These are phyloP conservation scores for Tetramorium alpestre DNA, from an alignment of 1,140 invertebrate species.

Conservation along the genomic window DNA sequence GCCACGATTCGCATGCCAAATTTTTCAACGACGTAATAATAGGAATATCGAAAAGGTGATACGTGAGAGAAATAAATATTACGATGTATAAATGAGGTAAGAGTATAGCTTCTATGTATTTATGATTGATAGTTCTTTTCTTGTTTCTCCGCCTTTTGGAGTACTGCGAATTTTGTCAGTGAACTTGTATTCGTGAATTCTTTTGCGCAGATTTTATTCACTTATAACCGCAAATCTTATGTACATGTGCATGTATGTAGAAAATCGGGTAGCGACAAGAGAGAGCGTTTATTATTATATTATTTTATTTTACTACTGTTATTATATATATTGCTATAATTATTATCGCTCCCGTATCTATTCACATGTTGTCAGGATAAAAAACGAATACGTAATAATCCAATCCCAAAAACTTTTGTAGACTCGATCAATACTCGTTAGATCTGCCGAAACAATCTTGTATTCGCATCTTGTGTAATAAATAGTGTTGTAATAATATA, in stretches of 20 bases:
- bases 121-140: conserved; percentile 14
- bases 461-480: conserved; percentile 67
- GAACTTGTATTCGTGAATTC: conserved; percentile 35
- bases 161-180: conserved; percentile 38
- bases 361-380: conserved; percentile 24
- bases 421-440: conserved; percentile 69
- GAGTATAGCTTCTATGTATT: conserved; percentile 41
- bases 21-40: conserved; percentile 54
- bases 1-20: conserved; percentile 55
- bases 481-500: conserved; percentile 65
- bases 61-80: conserved; percentile 32
- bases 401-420: conserved; percentile 67
- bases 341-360: conserved; percentile 49
- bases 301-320: conserved; percentile 37
- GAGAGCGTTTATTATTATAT: conserved; percentile 39
- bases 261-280: conserved; percentile 33
- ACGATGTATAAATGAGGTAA: conserved; percentile 34
- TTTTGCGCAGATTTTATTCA: conserved; percentile 62
- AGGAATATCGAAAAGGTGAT: conserved; percentile 27
- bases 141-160: conserved; percentile 5
- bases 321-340: conserved; percentile 34
- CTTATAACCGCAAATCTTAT: conserved; percentile 37
- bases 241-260: conserved; percentile 42
- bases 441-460: conserved; percentile 64
- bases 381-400: conserved; percentile 51